Base-by-base conservation (phyloP, 2,888 invertebrate species). In the Cephus sareptanus region DNA sequence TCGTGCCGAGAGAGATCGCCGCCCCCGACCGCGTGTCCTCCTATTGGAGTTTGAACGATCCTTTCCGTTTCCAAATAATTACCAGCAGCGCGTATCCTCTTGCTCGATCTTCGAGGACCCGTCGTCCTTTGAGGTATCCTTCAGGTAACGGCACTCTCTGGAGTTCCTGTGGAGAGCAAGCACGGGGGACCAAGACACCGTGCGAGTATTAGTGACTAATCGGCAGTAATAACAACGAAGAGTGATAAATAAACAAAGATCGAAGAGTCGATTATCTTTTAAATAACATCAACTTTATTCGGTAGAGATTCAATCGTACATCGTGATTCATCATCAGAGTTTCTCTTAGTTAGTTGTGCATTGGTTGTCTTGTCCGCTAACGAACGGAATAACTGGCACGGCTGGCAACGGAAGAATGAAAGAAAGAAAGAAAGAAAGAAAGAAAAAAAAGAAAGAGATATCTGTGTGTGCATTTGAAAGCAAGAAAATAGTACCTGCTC, bases 281-380 rank as follows among this genome's bases (percentile, higher is more conserved):
- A 87, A 90, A 88, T 90, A 90, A 90, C 89, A 90, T 90, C 88
- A 89, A 90, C 88, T 89, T 89, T 88, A 89, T 88, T 89, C 85
- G 82, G 84, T 89, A 88, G 86, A 87, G 83, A 84, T 84, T 79
- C 83, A 83, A 87, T 86, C 86, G 85, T 88, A 87, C 85, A 87
- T 86, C 86, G 85, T 82, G 81, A 69, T 79, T 81, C 81, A 77
- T 81, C 81, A 78, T 40, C 40, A 34, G 81, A 82, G 80, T 80
- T 81, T 79, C 81, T 81, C 84, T 83, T 83, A 84, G 77, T 85
- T 84, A 86, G 82, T 89, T 89, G 89, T 89, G 89, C 89, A 88
- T 85, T 83, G 81, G 83, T 85, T 80, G 80, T 79, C 79, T 84
- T 80, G 80, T 81, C 81, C 82, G 81, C 83, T 85, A 83, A 84